phyloP scores from a whole-genome alignment of 2,888 invertebrate genomes.

The Myopa testacea region DNA sequence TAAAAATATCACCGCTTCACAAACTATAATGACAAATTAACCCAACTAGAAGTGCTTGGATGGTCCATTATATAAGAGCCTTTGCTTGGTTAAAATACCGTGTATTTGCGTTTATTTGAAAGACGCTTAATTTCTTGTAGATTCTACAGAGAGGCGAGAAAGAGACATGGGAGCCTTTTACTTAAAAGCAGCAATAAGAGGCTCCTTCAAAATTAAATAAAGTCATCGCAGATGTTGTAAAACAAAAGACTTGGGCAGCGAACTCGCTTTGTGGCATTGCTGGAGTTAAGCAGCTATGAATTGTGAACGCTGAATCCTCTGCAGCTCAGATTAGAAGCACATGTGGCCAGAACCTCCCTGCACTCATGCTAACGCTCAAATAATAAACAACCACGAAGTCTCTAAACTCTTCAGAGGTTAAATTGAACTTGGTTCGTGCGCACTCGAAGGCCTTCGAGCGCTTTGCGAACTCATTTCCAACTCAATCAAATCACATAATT shows the following conservation, averaged over 20 bases:
- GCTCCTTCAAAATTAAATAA: background rate
- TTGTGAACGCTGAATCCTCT: background rate
- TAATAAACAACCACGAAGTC: conserved; percentile 6
- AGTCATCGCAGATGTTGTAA: conserved; percentile 5
- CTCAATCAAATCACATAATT: conserved; percentile 67
- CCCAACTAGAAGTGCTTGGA: conserved; percentile 30
- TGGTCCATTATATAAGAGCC: background rate
- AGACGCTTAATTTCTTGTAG: conserved; percentile 28
- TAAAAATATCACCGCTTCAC: background rate
- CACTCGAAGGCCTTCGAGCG: conserved; percentile 48
- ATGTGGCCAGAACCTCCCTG: background rate
- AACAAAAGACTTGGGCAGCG: conserved; percentile 35
- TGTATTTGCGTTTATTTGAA: background rate
- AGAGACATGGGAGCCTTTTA: background rate
- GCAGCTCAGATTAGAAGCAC: background rate
- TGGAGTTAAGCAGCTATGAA: background rate
- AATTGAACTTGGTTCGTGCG: conserved; percentile 24
- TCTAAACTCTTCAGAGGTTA: conserved; percentile 24
- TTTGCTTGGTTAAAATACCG: background rate
- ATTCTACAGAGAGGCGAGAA: background rate
- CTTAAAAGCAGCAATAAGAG: background rate
- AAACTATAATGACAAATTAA: conserved; percentile 32
- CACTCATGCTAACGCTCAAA: conserved; percentile 4
- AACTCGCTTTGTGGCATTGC: conserved; percentile 18
- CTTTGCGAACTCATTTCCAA: conserved; percentile 63